A percentile compares a stretch with the other conserved stretches of the same genome.
These are phyloP conservation scores for Enteromius trimaculatus DNA, from an alignment of 2,797 vertebrate genomes.

Conservation along the genomic window DNA sequence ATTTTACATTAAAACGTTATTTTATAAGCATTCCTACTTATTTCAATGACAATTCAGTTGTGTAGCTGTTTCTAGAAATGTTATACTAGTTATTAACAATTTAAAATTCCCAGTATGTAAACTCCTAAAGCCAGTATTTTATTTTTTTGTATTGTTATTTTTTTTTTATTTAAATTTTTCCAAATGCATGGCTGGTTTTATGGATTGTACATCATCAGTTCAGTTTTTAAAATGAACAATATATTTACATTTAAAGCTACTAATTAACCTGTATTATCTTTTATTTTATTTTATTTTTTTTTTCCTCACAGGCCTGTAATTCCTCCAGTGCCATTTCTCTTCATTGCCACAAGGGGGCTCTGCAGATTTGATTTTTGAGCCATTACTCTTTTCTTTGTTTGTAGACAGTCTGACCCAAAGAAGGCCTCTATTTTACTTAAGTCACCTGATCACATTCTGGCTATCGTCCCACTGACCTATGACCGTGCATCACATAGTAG, in stretches of 20 bases:
- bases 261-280: neutral
- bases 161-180: neutral
- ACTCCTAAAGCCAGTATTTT: neutral
- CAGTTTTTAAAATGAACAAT: neutral
- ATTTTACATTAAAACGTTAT: too few species aligned
- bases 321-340: neutral
- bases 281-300: neutral
- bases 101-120: neutral
- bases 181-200: too few species aligned
- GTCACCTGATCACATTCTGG: neutral
- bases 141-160: neutral
- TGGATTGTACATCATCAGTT: neutral
- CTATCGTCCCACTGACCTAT: neutral
- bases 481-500: neutral
- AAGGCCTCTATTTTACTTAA: neutral
- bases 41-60: neutral
- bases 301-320: neutral
- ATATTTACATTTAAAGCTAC: neutral
- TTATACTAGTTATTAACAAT: neutral
- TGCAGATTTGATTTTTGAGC: neutral
- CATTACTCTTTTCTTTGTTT: constrained; percentile 1
- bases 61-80: neutral
- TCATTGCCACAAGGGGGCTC: constrained; percentile 1
- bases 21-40: neutral
- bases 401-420: neutral